Evolutionary conservation across 2,797 vertebrate genomes (phyloP).

Genomic region (Xiphorhynchus erythropygius): DNA sequence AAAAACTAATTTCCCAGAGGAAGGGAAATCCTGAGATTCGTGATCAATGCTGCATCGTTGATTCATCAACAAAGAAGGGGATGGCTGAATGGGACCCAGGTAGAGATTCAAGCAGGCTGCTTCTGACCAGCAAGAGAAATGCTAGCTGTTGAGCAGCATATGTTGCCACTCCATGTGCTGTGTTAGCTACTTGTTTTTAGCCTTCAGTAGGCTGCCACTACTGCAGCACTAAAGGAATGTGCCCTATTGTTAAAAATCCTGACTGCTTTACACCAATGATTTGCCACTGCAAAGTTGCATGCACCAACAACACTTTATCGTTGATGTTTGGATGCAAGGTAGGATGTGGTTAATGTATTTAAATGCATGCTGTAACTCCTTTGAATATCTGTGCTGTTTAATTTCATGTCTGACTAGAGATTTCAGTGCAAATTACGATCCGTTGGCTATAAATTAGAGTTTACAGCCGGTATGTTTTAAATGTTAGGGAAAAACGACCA

Average conservation of each 20-base stretch:
- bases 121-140: constrained; percentile 61
- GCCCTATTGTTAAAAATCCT: constrained; percentile 86
- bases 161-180: constrained; percentile 74
- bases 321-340: constrained; percentile 99
- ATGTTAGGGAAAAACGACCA: background rate
- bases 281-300: constrained; percentile 97
- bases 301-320: constrained; percentile 92
- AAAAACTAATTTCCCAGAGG: constrained; percentile 63
- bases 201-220: constrained; percentile 75
- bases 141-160: constrained; percentile 71
- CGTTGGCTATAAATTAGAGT: background rate
- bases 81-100: constrained; percentile 72
- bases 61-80: constrained; percentile 70
- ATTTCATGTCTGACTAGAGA: constrained; percentile 45
- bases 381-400: constrained; percentile 49
- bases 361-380: constrained; percentile 51
- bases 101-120: constrained; percentile 68
- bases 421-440: constrained; percentile 31
- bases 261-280: constrained; percentile 89
- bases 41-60: constrained; percentile 65
- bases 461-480: background rate
- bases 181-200: constrained; percentile 65
- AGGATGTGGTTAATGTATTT: constrained; percentile 75
- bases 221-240: constrained; percentile 85
- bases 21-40: constrained; percentile 66